Evolutionary conservation across 1,140 invertebrate genomes (phyloP).

Genomic region (Fopius arisanus): DNA sequence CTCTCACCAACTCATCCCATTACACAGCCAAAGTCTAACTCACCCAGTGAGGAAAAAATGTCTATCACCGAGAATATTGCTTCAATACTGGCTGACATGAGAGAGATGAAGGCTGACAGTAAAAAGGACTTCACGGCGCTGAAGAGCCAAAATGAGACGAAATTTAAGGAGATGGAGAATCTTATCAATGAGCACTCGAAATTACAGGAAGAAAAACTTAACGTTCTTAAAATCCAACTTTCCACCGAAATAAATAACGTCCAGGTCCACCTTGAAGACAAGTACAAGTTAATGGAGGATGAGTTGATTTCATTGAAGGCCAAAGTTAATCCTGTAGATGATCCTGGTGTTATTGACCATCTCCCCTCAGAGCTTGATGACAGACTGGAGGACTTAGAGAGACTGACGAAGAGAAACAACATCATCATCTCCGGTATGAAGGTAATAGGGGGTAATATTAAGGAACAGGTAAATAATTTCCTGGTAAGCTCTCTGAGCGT

Average conservation of each 20-base stretch:
- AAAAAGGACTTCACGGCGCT: no score
- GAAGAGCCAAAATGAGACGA: no score
- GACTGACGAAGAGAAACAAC: conserved; percentile 12
- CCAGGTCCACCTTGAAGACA: neutral
- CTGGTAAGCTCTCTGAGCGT: neutral
- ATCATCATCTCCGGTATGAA: conserved; percentile 1
- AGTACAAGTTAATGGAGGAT: neutral
- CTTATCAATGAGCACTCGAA: neutral
- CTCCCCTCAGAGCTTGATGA: neutral
- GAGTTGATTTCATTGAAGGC: neutral
- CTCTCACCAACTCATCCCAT: no score
- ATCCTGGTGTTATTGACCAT: neutral
- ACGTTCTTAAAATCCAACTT: neutral
- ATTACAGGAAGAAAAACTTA: neutral
- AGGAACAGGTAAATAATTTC: neutral
- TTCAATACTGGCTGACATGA: no score
- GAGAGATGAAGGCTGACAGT: no score
- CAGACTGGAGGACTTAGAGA: conserved; percentile 11
- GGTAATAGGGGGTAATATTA: neutral
- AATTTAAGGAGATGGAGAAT: neutral
- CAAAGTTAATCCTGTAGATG: neutral
- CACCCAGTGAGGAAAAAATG: no score
- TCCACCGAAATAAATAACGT: neutral
- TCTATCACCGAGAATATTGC: no score
- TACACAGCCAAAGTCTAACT: no score